Evolutionary conservation across 1,140 invertebrate genomes (phyloP), one percentile per base, ranked within the genome.

Genomic region (Diorhabda sublineata): DNA sequence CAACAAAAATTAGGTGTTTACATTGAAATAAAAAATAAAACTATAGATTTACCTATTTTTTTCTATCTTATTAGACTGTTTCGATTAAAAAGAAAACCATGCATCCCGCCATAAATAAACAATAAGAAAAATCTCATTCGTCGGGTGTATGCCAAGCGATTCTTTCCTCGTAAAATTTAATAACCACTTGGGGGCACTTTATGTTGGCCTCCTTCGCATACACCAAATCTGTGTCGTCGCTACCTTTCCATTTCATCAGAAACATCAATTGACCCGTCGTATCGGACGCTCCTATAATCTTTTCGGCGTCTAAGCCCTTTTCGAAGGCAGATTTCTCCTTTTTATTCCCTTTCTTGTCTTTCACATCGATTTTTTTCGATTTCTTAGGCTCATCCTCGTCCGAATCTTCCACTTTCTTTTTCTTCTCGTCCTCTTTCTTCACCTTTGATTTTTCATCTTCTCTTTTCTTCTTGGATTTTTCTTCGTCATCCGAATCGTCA

Each of bases 241-340:
- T 94, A 64, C 94, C 94, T 82, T 96, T 95, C 96, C 96, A 98
- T 81, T 98, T 98, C 91, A 98, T 97, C 0, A 98, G 84, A 80
- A 98, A 98, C 94, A 98, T 97, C 0, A 98, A 82, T 80, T 97
- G 93, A 1, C 96, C 96, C 66, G 91, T 94, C 26, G 94, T 95
- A 80, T 98, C 96, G 69, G 96, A 98, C 4, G 96, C 96, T 69
- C 95, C 96, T 78, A 98, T 94, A 69, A 98, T 98, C 80, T 94
- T 92, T 74, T 98, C 95, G 3, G 96, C 94, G 66, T 96, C 92
- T 4, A 98, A 82, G 7, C 92, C 92, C 75, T 95, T 85, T 74
- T 97, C 95, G 83, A 98, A 98, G 7, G 96, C 96, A 47, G 84
- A 72, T 86, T 88, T 47, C 82, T 82, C 63, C 81, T 83, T 66